A percentile compares a stretch with the other conserved stretches of the same genome.
phyloP scores from a whole-genome alignment of 2,797 vertebrate species.

The Poecilia picta region DNA sequence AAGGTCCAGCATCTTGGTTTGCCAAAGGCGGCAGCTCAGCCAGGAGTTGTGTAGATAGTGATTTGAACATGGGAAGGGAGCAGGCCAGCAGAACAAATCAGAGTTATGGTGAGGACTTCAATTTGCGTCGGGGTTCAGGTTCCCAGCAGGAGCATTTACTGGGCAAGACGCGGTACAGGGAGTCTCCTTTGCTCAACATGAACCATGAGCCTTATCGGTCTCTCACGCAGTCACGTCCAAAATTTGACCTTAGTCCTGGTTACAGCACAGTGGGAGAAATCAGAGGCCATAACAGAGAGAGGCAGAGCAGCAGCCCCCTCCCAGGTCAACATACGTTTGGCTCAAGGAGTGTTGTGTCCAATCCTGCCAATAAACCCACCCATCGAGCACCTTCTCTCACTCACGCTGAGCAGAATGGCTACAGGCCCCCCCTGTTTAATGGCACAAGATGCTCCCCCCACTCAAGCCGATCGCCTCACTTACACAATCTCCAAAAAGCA shows the following conservation, averaged over 20 bases:
- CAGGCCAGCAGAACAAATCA: constrained; percentile 81
- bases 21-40: constrained; percentile 86
- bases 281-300: constrained; percentile 70
- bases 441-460: constrained; percentile 70
- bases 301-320: constrained; percentile 71
- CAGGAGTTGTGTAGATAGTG: constrained; percentile 88
- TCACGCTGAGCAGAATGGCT: constrained; percentile 85
- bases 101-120: constrained; percentile 81
- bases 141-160: constrained; percentile 77
- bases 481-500: constrained; percentile 71
- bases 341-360: constrained; percentile 80
- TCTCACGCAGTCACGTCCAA: constrained; percentile 76
- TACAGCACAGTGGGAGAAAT: constrained; percentile 82
- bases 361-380: constrained; percentile 74
- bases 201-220: constrained; percentile 72
- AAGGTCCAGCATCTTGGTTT: constrained; percentile 92
- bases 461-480: constrained; percentile 65
- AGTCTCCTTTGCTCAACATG: constrained; percentile 66
- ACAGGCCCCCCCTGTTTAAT: constrained; percentile 53
- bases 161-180: constrained; percentile 74
- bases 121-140: constrained; percentile 54
- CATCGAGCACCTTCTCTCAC: constrained; percentile 77
- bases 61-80: constrained; percentile 83
- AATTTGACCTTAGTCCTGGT: constrained; percentile 61
- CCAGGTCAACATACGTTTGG: constrained; percentile 72